Conservation (phyloP, 2,888 invertebrate genomes). For the Eustalomyia histrio region DNA sequence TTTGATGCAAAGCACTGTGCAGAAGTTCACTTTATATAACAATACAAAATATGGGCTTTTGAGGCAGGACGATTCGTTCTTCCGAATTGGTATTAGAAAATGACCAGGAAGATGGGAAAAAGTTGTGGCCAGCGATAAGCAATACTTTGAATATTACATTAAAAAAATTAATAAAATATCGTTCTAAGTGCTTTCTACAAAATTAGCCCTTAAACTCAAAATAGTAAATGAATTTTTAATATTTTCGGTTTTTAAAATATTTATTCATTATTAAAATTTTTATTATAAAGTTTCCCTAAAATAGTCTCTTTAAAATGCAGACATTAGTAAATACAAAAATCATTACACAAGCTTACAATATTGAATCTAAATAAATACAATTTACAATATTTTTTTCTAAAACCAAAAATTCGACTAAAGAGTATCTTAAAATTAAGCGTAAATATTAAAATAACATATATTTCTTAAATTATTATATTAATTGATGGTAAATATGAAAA, state of each 20-base stretch:
- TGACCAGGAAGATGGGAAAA: too few relatives aligned
- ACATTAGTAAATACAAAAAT: constrained; percentile 26
- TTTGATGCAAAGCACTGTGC: too few relatives aligned
- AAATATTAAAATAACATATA: constrained; percentile 6
- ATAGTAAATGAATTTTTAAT: background rate
- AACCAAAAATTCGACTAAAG: constrained; percentile 28
- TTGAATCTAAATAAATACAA: constrained; percentile 5
- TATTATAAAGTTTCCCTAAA: constrained; percentile 52
- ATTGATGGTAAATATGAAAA: background rate
- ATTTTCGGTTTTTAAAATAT: background rate
- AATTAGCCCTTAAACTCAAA: background rate
- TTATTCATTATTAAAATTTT: constrained; percentile 15
- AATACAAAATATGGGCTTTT: too few relatives aligned
- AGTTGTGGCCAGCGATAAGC: too few relatives aligned
- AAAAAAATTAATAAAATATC: too few relatives aligned
- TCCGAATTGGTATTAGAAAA: too few relatives aligned
- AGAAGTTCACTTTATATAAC: too few relatives aligned
- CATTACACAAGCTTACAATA: constrained; percentile 5
- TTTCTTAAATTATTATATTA: constrained; percentile 10
- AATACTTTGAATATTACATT: too few relatives aligned
- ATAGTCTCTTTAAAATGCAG: constrained; percentile 47
- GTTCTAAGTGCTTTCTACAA: too few relatives aligned
- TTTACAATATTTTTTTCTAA: constrained; percentile 3
- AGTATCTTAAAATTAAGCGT: constrained; percentile 15
- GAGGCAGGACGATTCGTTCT: too few relatives aligned